These are phyloP conservation scores for Aromia moschata DNA, from an alignment of 2,888 invertebrate genomes.

Conservation along the genomic window DNA sequence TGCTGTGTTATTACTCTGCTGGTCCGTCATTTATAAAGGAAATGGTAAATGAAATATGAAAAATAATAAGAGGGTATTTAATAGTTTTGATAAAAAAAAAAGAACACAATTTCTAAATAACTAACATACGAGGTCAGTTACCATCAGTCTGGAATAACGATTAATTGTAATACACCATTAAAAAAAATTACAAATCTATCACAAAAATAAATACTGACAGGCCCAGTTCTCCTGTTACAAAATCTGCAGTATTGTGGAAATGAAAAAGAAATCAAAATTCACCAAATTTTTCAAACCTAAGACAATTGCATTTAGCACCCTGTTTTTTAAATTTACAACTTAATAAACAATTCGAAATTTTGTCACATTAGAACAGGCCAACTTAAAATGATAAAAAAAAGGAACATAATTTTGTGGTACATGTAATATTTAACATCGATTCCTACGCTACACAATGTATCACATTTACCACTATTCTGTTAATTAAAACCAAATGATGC, in stretches of 20 bases:
- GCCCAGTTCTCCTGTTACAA: conserved; percentile 13
- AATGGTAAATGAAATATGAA: conserved; percentile 15
- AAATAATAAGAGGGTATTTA: conserved; percentile 14
- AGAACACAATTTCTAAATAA: conserved; percentile 27
- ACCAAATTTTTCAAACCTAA: too few species aligned
- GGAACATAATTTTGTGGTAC: conserved; percentile 21
- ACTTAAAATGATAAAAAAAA: conserved; percentile 8
- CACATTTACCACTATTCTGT: conserved; percentile 24
- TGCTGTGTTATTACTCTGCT: too few species aligned
- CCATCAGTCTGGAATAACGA: conserved; percentile 21
- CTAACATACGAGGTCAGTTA: conserved; percentile 18
- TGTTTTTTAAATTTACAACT: too few species aligned
- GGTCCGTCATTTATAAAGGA: background rate
- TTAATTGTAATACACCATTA: conserved; percentile 10
- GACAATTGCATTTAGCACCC: too few species aligned
- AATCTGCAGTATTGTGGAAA: too few species aligned
- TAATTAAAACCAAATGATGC: background rate
- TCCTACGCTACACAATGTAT: conserved; percentile 16
- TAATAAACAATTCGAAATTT: background rate
- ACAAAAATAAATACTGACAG: conserved; percentile 30
- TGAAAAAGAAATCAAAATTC: too few species aligned
- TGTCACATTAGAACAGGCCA: conserved; percentile 5
- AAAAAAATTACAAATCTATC: conserved; percentile 24
- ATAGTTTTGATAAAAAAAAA: conserved; percentile 20
- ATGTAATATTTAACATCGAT: conserved; percentile 21